Base-by-base conservation (phyloP, 2,888 invertebrate genomes). In the Synergus umbraculus region DNA sequence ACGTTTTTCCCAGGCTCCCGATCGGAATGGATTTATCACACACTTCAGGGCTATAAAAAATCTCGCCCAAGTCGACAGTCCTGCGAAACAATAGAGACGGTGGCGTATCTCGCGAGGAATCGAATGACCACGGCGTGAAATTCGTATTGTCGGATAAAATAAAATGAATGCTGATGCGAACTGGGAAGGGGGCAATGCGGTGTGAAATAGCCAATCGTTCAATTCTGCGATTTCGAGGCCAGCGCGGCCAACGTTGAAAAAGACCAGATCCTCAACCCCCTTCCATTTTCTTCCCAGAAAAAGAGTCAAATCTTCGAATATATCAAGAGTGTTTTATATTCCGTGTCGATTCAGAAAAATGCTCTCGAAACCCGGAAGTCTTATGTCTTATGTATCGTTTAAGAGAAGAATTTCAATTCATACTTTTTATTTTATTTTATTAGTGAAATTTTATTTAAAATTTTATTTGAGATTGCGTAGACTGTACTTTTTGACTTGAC, bases 201-300 rank as follows among this genome's bases (percentile, higher is more conserved):
- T 88, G 88, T 88, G 88, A 88, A 88, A 88, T 88, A 88, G 87
- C 87, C 88, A 88, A 88, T 88, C 86, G 86, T 83, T 87, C 86
- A 87, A 80, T 79, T 69, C 69, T 49, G 69, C 69, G 46, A 46
- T 69, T 69, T 49, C 29, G 49, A 49, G 43, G 66, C 65, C 37
- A 43, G 41, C n/a, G n/a, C n/a, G n/a, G 12, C 37, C 41, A 66
- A 66, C 44, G n/a, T 44, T 18, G 44, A 44, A 44, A 66, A 44
- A 49, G 49, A 37, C 22, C 15, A 49, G 69, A 69, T 37, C 49
- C 15, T 54, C 37, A 49, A 8, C 49, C 49, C 46, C 49, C 69
- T 69, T 67, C 46, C 67, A 29, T 29, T 69, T 69, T 18, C 49
- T 54, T 49, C 29, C 15, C 4, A 67, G 67, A 67, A 69, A 69